Conservation (phyloP, 2,797 vertebrate species). For the Prionace glauca region DNA sequence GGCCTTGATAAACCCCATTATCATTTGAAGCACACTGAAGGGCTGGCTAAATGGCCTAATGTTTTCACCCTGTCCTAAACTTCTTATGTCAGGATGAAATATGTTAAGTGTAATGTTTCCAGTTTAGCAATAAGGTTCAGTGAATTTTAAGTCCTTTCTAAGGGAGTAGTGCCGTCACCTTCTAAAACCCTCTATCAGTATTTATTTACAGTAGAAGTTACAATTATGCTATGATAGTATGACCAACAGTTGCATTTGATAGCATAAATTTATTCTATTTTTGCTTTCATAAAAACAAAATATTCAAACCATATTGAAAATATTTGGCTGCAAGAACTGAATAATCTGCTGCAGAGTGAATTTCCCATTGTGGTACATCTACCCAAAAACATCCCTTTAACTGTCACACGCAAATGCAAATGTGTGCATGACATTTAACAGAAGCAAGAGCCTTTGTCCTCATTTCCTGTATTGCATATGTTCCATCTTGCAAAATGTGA, state of each 20-base stretch:
- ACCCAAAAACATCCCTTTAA: not conserved
- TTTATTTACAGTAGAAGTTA: not conserved
- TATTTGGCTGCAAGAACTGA: not conserved
- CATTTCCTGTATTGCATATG: constrained; percentile 27
- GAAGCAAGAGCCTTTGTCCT: constrained; percentile 5
- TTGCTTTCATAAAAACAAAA: not conserved
- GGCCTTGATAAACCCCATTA: not conserved
- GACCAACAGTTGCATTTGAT: not conserved
- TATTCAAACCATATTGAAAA: not conserved
- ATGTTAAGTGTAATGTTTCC: not conserved
- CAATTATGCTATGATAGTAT: not conserved
- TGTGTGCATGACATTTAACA: constrained; percentile 27
- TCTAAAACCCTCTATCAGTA: not conserved
- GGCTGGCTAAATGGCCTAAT: not conserved
- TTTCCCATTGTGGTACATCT: not conserved
- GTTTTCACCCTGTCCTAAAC: not conserved
- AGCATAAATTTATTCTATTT: not conserved
- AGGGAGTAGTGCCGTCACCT: not conserved
- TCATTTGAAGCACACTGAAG: not conserved
- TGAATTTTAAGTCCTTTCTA: not conserved
- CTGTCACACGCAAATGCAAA: not conserved
- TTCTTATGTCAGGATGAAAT: not conserved
- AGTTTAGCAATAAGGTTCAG: not conserved
- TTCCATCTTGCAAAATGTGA: constrained; percentile 24
- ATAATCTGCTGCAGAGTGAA: constrained; percentile 16